phyloP scores from a whole-genome alignment of 53 echinoderm and acorn worm species.

The Luidia sarsii region DNA sequence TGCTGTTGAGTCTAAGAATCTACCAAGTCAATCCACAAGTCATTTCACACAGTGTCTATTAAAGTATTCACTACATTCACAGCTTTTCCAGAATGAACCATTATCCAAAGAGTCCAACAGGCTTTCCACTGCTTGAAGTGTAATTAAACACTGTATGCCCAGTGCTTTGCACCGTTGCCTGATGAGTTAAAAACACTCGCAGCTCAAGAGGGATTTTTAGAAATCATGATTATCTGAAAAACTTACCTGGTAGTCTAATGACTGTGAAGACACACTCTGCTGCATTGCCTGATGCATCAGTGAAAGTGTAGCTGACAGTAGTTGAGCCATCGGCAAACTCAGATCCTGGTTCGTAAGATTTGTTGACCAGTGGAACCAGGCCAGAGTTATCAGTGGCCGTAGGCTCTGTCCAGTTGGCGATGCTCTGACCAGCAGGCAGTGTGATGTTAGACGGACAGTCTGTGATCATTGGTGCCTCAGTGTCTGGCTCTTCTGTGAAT shows the following conservation, averaged over 20 bases:
- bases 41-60: too few relatives aligned
- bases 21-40: too few relatives aligned
- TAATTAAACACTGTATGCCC: too few relatives aligned
- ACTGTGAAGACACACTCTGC: conserved; percentile 25
- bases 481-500: conserved; percentile 2
- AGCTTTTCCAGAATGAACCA: too few relatives aligned
- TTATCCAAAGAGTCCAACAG: too few relatives aligned
- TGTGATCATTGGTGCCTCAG: conserved; percentile 56
- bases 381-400: conserved; percentile 59
- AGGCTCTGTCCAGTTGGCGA: conserved; percentile 63
- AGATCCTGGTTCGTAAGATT: conserved; percentile 29
- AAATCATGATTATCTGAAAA: too few relatives aligned
- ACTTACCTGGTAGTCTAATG: neutral
- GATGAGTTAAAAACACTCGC: too few relatives aligned
- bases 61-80: too few relatives aligned
- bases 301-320: conserved; percentile 27
- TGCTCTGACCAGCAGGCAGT: conserved; percentile 20
- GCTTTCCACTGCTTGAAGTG: too few relatives aligned
- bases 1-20: neutral
- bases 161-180: too few relatives aligned
- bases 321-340: conserved; percentile 15
- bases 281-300: conserved; percentile 20
- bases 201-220: too few relatives aligned
- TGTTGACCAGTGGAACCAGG: conserved; percentile 22
- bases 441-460: conserved; percentile 47